Conservation (phyloP, 1,140 invertebrate genomes). For the Meteorus sp. region DNA sequence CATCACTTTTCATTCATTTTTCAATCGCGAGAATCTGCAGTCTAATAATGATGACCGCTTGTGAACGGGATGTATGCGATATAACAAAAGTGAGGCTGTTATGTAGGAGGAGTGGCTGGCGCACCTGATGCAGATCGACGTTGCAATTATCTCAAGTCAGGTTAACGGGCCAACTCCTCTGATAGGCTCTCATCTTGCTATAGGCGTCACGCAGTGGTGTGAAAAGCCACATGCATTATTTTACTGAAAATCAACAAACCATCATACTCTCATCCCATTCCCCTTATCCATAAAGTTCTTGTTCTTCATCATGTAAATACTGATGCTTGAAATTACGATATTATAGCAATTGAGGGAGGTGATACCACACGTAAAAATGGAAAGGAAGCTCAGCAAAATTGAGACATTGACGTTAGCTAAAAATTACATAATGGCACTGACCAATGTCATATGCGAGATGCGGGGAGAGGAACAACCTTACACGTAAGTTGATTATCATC, state of each 20-base stretch:
- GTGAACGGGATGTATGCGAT: too few relatives aligned
- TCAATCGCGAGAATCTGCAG: slow-evolving; percentile 3
- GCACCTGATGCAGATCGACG: slow-evolving; percentile 24
- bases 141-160: slow-evolving; percentile 14
- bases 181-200: background rate
- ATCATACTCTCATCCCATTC: too few relatives aligned
- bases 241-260: too few relatives aligned
- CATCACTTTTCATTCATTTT: background rate
- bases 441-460: slow-evolving; percentile 84
- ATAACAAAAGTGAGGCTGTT: background rate
- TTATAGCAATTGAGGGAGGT: slow-evolving; percentile 81
- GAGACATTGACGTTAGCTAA: slow-evolving; percentile 86
- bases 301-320: too few relatives aligned
- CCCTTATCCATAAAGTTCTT: too few relatives aligned
- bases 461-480: slow-evolving; percentile 70
- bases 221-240: too few relatives aligned
- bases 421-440: slow-evolving; percentile 89
- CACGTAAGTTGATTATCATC: slow-evolving; percentile 56
- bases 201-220: too few relatives aligned
- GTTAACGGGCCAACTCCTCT: slow-evolving; percentile 19
- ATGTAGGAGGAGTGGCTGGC: slow-evolving; percentile 11
- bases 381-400: slow-evolving; percentile 83
- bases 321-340: too few relatives aligned
- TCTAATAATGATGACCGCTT: too few relatives aligned
- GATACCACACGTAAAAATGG: slow-evolving; percentile 85